phyloP scores from a whole-genome alignment of 2,888 invertebrate genomes.

The Megalurothrips usitatus region DNA sequence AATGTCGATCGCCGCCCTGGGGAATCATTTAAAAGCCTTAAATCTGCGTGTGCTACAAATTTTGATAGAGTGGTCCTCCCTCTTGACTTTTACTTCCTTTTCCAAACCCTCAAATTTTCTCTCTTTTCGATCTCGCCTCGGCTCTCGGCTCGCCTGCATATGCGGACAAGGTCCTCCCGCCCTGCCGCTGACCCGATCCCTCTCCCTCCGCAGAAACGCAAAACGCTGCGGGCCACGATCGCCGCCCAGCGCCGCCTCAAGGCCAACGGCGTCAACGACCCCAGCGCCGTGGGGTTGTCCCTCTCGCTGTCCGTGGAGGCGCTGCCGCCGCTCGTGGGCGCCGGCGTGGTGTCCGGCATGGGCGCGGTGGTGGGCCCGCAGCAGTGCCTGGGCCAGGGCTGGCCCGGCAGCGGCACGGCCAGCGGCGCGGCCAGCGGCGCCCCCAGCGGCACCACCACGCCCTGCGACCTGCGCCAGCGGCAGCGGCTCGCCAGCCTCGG shows the following conservation, averaged over 20 bases:
- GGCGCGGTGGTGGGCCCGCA: constrained; percentile 46
- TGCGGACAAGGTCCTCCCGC: too few relatives aligned
- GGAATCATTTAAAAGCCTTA: too few relatives aligned
- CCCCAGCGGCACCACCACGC: constrained; percentile 25
- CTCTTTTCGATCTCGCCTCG: too few relatives aligned
- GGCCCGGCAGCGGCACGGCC: constrained; percentile 35
- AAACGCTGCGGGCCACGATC: constrained; percentile 74
- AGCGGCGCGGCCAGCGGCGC: constrained; percentile 10
- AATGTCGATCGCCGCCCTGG: too few relatives aligned
- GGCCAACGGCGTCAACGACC: constrained; percentile 74
- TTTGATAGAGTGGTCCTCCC: too few relatives aligned
- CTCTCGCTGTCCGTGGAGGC: constrained; percentile 76
- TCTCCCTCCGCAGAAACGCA: constrained; percentile 70
- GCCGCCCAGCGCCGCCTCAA: constrained; percentile 72
- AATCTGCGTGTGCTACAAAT: too few relatives aligned
- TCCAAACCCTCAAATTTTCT: too few relatives aligned
- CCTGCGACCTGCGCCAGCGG: constrained; percentile 10
- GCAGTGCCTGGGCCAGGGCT: constrained; percentile 43
- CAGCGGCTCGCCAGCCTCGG: neutral
- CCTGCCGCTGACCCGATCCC: constrained; percentile 6
- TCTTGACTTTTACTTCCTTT: too few relatives aligned
- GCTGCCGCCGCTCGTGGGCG: constrained; percentile 43
- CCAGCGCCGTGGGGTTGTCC: constrained; percentile 53
- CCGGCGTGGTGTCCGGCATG: neutral
- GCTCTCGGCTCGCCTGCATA: too few relatives aligned